A percentile compares a stretch with the other conserved stretches of the same genome.
phyloP scores from a whole-genome alignment of 2,113 vertebrate species.

The Chaetodon trifascialis region DNA sequence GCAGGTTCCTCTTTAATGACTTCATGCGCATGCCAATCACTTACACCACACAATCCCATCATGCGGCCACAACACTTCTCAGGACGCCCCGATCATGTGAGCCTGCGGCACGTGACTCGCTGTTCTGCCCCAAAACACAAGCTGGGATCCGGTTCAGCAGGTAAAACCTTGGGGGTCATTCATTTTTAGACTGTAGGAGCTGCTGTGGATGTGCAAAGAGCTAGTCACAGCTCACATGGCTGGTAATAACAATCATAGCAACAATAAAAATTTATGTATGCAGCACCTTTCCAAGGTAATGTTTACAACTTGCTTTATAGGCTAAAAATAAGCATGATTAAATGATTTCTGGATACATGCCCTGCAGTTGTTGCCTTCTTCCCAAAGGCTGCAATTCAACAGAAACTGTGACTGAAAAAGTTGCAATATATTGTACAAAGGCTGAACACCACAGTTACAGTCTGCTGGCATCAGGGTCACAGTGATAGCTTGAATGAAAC shows the following conservation, averaged over 20 bases:
- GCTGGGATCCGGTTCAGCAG: constrained; percentile 12
- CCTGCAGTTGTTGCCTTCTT: background rate
- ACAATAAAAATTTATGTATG: no score
- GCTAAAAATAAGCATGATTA: background rate
- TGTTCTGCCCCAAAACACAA: constrained; percentile 3
- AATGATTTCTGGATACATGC: background rate
- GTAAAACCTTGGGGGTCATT: constrained; percentile 30
- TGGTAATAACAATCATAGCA: background rate
- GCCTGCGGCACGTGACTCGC: constrained; percentile 38
- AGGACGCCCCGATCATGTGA: constrained; percentile 56
- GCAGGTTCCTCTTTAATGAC: constrained; percentile 83
- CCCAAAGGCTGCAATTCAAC: background rate
- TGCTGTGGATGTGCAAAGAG: background rate
- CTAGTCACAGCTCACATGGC: background rate
- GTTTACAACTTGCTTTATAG: no score
- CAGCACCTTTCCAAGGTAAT: background rate
- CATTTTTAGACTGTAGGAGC: constrained; percentile 19
- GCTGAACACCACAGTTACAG: background rate
- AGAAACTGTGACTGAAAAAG: background rate
- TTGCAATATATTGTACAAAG: accelerated
- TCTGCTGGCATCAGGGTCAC: background rate
- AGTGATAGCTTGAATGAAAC: background rate
- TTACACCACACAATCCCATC: constrained; percentile 67
- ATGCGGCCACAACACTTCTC: constrained; percentile 46
- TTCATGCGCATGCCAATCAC: constrained; percentile 79